Evolutionary conservation across 1,140 invertebrate genomes (phyloP).

Genomic region (Drosophila ironensis): DNA sequence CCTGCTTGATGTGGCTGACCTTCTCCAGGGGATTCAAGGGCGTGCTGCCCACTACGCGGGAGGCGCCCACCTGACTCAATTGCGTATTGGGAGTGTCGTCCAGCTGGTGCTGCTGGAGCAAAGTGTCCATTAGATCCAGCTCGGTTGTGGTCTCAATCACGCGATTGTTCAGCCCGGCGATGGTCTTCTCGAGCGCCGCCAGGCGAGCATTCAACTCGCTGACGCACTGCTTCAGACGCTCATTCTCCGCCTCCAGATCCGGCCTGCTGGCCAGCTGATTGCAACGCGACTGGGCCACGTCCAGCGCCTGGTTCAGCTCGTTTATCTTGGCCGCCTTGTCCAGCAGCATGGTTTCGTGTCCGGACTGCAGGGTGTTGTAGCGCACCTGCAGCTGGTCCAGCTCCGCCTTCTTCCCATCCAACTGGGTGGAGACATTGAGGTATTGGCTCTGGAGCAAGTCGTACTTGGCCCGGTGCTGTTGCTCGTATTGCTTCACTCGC

Average conservation of each 20-base stretch:
- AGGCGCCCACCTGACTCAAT: slow-evolving; percentile 40
- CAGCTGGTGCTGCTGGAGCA: slow-evolving; percentile 64
- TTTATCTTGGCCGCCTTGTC: slow-evolving; percentile 84
- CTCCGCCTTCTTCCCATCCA: slow-evolving; percentile 83
- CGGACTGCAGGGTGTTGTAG: slow-evolving; percentile 83
- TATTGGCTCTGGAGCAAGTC: slow-evolving; percentile 68
- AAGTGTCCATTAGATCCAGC: slow-evolving; percentile 73
- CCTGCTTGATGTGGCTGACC: slow-evolving; percentile 68
- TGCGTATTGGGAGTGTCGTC: slow-evolving; percentile 49
- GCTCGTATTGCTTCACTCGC: slow-evolving; percentile 63
- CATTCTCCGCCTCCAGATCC: slow-evolving; percentile 49
- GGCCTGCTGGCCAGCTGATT: slow-evolving; percentile 43
- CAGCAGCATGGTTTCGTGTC: slow-evolving; percentile 83
- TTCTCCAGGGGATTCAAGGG: slow-evolving; percentile 60
- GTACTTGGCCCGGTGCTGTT: slow-evolving; percentile 63
- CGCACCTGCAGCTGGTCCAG: slow-evolving; percentile 83
- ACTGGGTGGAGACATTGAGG: slow-evolving; percentile 46
- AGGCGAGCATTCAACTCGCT: slow-evolving; percentile 56
- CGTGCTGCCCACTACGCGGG: slow-evolving; percentile 61
- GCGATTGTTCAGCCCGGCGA: slow-evolving; percentile 51
- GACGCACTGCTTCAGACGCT: slow-evolving; percentile 56
- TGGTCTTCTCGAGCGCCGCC: slow-evolving; percentile 63
- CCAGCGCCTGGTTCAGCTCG: slow-evolving; percentile 82
- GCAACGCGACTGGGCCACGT: slow-evolving; percentile 82
- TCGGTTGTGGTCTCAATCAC: slow-evolving; percentile 64